Base-by-base conservation (phyloP, 2,797 vertebrate genomes). In the Pseudochirops cupreus region DNA sequence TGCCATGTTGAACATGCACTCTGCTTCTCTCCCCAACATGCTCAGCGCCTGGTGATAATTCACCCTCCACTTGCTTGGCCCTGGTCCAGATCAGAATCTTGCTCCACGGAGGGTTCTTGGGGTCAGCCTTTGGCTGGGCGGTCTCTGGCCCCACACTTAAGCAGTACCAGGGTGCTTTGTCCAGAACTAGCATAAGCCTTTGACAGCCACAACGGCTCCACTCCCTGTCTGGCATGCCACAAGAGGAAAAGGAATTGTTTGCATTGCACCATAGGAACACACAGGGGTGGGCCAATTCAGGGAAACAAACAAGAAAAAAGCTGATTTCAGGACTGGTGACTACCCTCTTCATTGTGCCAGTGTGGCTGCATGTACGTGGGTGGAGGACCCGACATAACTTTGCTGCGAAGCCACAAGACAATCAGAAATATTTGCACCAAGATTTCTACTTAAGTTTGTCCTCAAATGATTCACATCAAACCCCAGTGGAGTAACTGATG, bases 41-140 rank as follows among this genome's bases (percentile, higher is more conserved):
- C 4, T 82, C 67, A 82, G 67, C 2, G 6, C 2, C n/a, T 82
- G n/a, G 29, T 82, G n/a, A 46, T 46, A 82, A 39, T 90, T 53
- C 29, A 26, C 13, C 4, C 0, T 9, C 16, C 9, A 0, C 2
- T 24, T 16, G 6, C 3, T n/a, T 4, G 26, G 53, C 62, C 7
- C 67, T 82, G 58, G 1, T 29, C 50, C 0, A 10, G 90, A 50
- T n/a, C 87, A 11, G 57, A 29, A 46, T 26, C 39, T 57, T 33
- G 1, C 26, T 7, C 50, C 82, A 55, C 28, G 59, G 4, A 74
- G 87, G 1, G 89, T 28, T 28, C 56, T 14, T 6, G 10, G 50
- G 2, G 13, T 50, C 24, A 29, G 14, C 59, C 92, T 29, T 55
- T 3, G 7, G 56, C 91, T 33, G 39, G 54, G 18, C 2, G 5